Base-by-base conservation (phyloP, 2,797 vertebrate species). In the Taenioides sp. region DNA sequence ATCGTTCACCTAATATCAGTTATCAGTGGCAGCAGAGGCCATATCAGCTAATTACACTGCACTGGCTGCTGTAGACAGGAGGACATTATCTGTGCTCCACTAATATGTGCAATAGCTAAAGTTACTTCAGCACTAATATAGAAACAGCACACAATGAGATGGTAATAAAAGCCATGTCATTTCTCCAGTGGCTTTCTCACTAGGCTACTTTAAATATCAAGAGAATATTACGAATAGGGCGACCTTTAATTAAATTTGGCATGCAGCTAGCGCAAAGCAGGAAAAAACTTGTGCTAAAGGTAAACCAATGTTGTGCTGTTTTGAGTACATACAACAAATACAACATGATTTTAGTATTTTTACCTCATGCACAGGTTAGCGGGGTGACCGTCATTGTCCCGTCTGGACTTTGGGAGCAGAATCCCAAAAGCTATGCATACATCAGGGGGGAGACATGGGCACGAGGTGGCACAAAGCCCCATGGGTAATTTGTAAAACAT, bases 401-500 rank as follows among this genome's bases (percentile, higher is more conserved):
- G 73, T 76, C 78, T 68, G 71, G 73, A 81, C 27, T 67, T 69
- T 69, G 79, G 82, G 79, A 85, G 80, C 73, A 79, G 79, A 83
- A 84, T 84, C 79, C 86, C 88, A 92, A 79, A 72, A 87, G 88
- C 93, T 94, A 89, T 93, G 93, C 93, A 92, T 80, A 80, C 84
- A 84, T 73, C 85, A 76, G 88, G 83, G 91, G 88, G 89, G 84
- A 76, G 86, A 77, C 81, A 80, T 84, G 91, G 92, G 89, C 91
- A 86, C 91, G 84, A 92, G 93, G 94, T 92, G 90, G 71, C 68
- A 86, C 83, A 73, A 34, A 9, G 66, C 92, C 94, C 93, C 94
- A 59, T 23, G 91, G 88, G 95, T 93, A 86, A 79, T 73, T 89
- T 92, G 92, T 90, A 90, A 93, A 95, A 94, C 93, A 94, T 87